phyloP scores from a whole-genome alignment of 2,888 invertebrate genomes.

The Macrosiphum euphorbiae region DNA sequence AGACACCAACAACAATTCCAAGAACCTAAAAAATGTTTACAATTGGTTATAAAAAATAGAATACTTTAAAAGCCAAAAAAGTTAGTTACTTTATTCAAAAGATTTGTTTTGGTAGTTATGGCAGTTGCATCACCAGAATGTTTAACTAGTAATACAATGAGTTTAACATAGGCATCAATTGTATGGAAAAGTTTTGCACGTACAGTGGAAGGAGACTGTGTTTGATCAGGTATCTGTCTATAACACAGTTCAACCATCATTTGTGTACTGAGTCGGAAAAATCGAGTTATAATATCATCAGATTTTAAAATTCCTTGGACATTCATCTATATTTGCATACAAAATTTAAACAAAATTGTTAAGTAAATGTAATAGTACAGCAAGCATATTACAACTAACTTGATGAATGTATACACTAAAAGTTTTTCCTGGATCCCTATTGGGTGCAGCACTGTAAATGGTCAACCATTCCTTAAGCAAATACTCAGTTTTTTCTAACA shows the following conservation, averaged over 20 bases:
- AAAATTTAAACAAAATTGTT: constrained; percentile 37
- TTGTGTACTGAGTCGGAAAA: constrained; percentile 96
- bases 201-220: constrained; percentile 72
- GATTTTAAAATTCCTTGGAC: constrained; percentile 95
- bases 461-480: constrained; percentile 96
- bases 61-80: neutral
- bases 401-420: constrained; percentile 93
- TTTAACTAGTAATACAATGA: constrained; percentile 94
- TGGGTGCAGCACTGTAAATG: constrained; percentile 83
- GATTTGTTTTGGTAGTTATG: constrained; percentile 95
- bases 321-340: constrained; percentile 80
- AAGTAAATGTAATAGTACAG: neutral
- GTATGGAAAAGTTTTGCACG: constrained; percentile 95
- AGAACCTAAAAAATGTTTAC: constrained; percentile 73
- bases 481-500: constrained; percentile 95
- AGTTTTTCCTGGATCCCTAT: constrained; percentile 89
- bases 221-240: constrained; percentile 82
- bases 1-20: constrained; percentile 94
- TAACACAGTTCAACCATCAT: constrained; percentile 97
- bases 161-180: constrained; percentile 93
- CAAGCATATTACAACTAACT: constrained; percentile 69
- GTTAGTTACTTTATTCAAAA: constrained; percentile 88
- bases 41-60: neutral
- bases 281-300: constrained; percentile 96
- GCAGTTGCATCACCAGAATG: constrained; percentile 92